Percentiles rank a stretch among this genome's conserved stretches.
These are phyloP conservation scores for Caenorhabditis afra DNA, from an alignment of 2,888 invertebrate genomes.

Conservation along the genomic window DNA sequence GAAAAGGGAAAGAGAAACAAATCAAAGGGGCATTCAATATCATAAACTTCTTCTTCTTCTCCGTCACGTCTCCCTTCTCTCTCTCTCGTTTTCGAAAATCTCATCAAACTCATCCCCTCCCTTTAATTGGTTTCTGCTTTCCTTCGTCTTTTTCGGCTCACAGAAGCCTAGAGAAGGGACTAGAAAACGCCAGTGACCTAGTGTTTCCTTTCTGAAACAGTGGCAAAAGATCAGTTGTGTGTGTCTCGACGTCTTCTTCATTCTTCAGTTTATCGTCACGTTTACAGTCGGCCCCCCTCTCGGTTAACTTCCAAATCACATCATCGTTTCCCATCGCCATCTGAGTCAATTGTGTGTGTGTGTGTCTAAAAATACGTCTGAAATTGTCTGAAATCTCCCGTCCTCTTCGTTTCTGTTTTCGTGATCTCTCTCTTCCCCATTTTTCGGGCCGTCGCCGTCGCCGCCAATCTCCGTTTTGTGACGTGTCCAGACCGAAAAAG, in stretches of 20 bases:
- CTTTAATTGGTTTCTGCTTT: neutral
- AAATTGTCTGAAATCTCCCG: neutral
- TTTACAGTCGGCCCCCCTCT: neutral
- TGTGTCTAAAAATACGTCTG: neutral
- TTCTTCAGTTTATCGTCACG: conserved; percentile 2
- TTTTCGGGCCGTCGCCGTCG: too few species aligned
- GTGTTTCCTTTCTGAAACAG: too few species aligned
- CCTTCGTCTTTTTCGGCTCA: neutral
- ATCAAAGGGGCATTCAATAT: conserved; percentile 23
- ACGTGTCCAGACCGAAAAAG: conserved; percentile 17
- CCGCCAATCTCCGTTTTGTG: conserved; percentile 7
- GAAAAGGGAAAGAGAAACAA: conserved; percentile 8
- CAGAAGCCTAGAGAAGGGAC: too few species aligned
- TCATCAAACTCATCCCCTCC: conserved; percentile 12
- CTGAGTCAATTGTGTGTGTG: too few species aligned
- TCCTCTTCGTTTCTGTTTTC: neutral
- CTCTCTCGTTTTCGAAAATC: conserved; percentile 10
- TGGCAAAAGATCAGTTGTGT: conserved; percentile 2
- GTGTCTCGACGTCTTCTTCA: neutral
- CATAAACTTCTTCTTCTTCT: conserved; percentile 10
- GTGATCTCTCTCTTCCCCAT: too few species aligned
- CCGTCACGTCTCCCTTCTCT: conserved; percentile 11
- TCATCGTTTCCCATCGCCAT: neutral
- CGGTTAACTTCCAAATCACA: neutral
- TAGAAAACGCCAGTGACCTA: too few species aligned